phyloP scores from a whole-genome alignment of 2,888 invertebrate genomes.

The Andrena marginata region DNA sequence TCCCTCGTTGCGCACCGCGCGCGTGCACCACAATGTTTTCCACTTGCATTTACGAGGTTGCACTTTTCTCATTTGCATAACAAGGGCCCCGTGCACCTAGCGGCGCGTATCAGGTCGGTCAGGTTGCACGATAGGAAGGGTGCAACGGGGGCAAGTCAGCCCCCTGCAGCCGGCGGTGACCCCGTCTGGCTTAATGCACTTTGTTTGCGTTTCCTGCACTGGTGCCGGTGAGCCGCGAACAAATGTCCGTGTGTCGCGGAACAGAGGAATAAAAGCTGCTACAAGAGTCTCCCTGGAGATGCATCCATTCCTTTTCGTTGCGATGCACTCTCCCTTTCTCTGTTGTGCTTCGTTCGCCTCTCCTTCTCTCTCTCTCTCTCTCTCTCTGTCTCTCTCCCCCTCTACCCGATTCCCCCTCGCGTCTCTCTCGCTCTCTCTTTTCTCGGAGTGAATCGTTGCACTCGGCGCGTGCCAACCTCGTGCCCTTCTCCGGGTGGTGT shows the following conservation, averaged over 20 bases:
- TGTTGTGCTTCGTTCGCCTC: background rate
- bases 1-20: conserved; percentile 14
- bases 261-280: conserved; percentile 17
- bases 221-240: conserved; percentile 31
- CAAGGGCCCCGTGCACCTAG: conserved; percentile 76
- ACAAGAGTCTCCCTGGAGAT: conserved; percentile 32
- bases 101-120: conserved; percentile 64
- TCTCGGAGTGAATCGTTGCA: conserved; percentile 80
- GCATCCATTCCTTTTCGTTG: conserved; percentile 50
- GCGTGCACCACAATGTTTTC: conserved; percentile 53
- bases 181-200: conserved; percentile 59
- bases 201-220: conserved; percentile 61
- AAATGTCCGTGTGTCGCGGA: conserved; percentile 19
- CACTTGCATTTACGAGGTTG: conserved; percentile 69
- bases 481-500: conserved; percentile 75
- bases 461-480: conserved; percentile 84
- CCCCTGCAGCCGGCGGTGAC: conserved; percentile 63
- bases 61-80: conserved; percentile 81
- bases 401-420: too few species aligned
- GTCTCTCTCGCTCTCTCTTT: conserved; percentile 23
- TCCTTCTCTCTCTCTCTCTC: conserved; percentile 8
- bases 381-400: conserved; percentile 10
- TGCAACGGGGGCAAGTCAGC: conserved; percentile 44
- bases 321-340: conserved; percentile 42
- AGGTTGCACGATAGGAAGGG: conserved; percentile 63